phyloP scores from a whole-genome alignment of 2,797 vertebrate genomes.

The Lepilemur ruficaudatus region DNA sequence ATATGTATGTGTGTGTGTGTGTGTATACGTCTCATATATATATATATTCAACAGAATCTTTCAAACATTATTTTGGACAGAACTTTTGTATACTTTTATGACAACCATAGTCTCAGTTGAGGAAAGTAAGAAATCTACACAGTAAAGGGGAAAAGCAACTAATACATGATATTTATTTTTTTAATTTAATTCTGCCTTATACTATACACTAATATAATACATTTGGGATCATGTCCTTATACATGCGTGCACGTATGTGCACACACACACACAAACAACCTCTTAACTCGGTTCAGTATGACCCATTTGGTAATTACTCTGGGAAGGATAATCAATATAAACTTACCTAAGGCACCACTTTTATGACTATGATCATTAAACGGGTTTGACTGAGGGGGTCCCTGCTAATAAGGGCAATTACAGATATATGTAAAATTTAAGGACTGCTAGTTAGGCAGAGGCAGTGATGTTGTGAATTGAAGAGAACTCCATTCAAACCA shows the following conservation, averaged over 20 bases:
- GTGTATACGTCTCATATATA: neutral
- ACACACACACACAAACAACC: neutral
- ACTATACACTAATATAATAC: neutral
- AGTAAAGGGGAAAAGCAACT: neutral
- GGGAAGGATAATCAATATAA: slow-evolving; percentile 19
- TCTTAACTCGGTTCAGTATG: neutral
- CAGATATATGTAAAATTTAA: slow-evolving; percentile 12
- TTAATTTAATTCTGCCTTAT: neutral
- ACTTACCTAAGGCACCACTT: neutral
- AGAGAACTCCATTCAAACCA: neutral
- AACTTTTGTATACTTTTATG: neutral
- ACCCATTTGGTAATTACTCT: slow-evolving; percentile 9
- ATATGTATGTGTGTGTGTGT: neutral
- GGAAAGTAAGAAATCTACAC: neutral
- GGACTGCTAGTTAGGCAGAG: neutral
- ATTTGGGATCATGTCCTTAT: neutral
- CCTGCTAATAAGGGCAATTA: neutral
- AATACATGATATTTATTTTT: neutral
- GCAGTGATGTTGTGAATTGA: neutral
- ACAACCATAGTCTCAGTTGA: neutral
- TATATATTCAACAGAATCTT: neutral
- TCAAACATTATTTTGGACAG: neutral
- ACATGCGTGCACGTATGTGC: rapidly evolving
- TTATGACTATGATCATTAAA: slow-evolving; percentile 25
- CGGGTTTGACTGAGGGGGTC: neutral